Evolutionary conservation across 2,113 vertebrate species (phyloP).

Genomic region (Fregetta grallaria): DNA sequence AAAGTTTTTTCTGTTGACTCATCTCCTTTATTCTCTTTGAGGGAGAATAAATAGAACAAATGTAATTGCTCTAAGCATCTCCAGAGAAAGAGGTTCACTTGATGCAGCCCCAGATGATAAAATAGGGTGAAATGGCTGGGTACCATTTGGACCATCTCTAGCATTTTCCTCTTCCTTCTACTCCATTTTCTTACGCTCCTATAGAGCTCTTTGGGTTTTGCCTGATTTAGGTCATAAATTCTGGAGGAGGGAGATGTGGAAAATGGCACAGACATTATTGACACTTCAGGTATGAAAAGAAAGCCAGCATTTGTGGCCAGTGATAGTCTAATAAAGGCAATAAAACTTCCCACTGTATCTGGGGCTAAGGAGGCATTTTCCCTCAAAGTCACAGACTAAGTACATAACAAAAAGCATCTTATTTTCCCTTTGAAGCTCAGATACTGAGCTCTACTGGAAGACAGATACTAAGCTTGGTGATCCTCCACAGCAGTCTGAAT

Average conservation of each 20-base stretch:
- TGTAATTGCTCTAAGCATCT: slow-evolving; percentile 45
- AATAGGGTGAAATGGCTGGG: background rate
- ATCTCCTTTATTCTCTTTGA: slow-evolving; percentile 13
- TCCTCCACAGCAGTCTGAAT: background rate
- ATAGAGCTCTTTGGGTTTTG: background rate
- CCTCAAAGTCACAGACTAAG: background rate
- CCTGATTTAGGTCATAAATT: background rate
- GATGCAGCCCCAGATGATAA: slow-evolving; percentile 16
- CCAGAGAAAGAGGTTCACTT: background rate
- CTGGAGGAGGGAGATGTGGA: background rate
- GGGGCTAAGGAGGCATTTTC: background rate
- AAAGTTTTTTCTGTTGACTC: slow-evolving; percentile 62
- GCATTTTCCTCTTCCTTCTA: background rate
- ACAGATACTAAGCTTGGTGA: background rate
- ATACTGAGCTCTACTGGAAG: background rate
- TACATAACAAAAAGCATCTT: background rate
- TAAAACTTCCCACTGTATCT: background rate
- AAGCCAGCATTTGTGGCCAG: background rate
- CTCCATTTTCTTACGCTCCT: background rate
- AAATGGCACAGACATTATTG: background rate
- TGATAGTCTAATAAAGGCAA: background rate
- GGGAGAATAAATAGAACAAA: slow-evolving; percentile 55
- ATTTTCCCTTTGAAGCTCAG: background rate
- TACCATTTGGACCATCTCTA: background rate
- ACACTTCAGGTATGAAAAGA: background rate